phyloP scores from a whole-genome alignment of 2,888 invertebrate genomes.

The Mantis religiosa region DNA sequence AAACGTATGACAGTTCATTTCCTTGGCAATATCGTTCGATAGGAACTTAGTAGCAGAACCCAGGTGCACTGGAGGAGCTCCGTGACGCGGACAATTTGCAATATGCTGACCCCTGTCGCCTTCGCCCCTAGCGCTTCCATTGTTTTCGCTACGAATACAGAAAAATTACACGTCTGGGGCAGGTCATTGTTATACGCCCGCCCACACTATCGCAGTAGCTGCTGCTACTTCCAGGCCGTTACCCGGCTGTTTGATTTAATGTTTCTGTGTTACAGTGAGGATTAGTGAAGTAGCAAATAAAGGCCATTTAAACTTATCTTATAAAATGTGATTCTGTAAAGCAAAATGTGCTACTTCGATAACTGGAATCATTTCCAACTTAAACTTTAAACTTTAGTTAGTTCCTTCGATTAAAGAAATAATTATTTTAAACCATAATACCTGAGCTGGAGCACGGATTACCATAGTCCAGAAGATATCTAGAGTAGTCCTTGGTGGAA shows the following conservation, averaged over 20 bases:
- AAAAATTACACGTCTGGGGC: not conserved
- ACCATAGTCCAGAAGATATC: too few relatives aligned
- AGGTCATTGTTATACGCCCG: not conserved
- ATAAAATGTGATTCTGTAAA: too few relatives aligned
- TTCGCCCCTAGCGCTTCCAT: not conserved
- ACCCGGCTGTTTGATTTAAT: not conserved
- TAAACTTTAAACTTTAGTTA: too few relatives aligned
- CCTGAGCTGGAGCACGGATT: too few relatives aligned
- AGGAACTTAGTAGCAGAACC: not conserved
- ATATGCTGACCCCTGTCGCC: not conserved
- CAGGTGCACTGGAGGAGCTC: not conserved
- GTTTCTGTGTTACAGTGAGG: not conserved
- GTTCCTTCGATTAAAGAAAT: too few relatives aligned
- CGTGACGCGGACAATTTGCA: not conserved
- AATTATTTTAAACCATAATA: too few relatives aligned
- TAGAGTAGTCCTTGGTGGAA: too few relatives aligned
- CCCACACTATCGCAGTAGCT: not conserved
- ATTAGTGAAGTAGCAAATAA: not conserved
- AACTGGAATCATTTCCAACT: too few relatives aligned
- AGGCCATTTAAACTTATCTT: too few relatives aligned
- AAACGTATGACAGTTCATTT: too few relatives aligned
- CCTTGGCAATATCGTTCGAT: not conserved
- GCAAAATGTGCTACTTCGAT: too few relatives aligned
- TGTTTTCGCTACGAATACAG: not conserved
- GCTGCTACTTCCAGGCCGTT: not conserved